These are phyloP conservation scores for Aphaenogaster ashmeadi DNA, from an alignment of 1,140 invertebrate species.

Conservation along the genomic window DNA sequence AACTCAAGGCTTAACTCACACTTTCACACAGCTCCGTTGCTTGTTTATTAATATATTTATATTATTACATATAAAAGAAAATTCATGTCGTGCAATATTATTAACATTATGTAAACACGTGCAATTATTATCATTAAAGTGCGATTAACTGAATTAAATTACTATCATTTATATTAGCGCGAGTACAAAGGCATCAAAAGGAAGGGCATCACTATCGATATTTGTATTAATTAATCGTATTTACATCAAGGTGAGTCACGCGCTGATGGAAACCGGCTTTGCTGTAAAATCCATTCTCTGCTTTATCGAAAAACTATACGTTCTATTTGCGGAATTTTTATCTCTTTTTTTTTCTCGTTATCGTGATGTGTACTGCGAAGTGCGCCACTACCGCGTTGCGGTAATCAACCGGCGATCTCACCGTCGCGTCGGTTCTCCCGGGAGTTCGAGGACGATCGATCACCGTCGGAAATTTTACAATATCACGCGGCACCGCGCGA, in stretches of 20 bases:
- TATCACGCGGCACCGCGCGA: conserved; percentile 71
- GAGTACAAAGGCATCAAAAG: neutral
- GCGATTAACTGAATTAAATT: neutral
- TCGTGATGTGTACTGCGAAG: neutral
- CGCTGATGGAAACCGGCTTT: neutral
- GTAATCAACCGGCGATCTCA: conserved; percentile 32
- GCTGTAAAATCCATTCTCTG: neutral
- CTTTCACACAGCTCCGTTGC: too few relatives aligned
- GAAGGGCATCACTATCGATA: neutral
- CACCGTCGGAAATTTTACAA: conserved; percentile 81
- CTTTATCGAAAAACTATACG: conserved; percentile 5
- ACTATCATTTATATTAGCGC: neutral
- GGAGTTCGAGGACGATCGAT: conserved; percentile 77
- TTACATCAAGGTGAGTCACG: neutral
- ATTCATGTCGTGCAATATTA: neutral
- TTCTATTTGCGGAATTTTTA: conserved; percentile 25
- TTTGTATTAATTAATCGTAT: neutral
- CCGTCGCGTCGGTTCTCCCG: conserved; percentile 33
- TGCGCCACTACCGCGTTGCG: neutral
- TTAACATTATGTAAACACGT: neutral
- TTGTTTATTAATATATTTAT: neutral
- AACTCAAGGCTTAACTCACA: too few relatives aligned
- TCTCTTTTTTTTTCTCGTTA: neutral
- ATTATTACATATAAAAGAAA: neutral
- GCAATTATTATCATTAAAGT: neutral